Evolutionary conservation across 2,797 vertebrate species (phyloP).

Genomic region (Xiphorhynchus erythropygius): DNA sequence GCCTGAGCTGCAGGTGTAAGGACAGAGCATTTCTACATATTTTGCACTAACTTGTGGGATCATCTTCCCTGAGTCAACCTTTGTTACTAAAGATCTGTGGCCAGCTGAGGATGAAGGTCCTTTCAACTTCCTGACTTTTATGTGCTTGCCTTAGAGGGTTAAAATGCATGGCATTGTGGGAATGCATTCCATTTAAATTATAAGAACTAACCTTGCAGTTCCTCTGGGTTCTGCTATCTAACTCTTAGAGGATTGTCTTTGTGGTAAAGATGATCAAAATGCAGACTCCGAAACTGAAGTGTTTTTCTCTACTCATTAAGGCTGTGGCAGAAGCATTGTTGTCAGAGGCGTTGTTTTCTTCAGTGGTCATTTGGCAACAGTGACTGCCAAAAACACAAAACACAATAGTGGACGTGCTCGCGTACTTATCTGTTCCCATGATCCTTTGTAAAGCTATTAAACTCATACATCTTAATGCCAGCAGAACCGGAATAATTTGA

Average conservation of each 20-base stretch:
- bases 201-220: not conserved
- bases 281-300: not conserved
- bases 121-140: not conserved
- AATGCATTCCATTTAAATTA: not conserved
- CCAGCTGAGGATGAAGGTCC: not conserved
- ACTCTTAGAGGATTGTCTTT: not conserved
- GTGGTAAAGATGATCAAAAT: not conserved
- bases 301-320: not conserved
- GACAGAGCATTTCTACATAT: not conserved
- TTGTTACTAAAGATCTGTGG: not conserved
- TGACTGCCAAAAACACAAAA: not conserved
- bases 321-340: not conserved
- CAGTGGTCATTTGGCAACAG: slow-evolving; percentile 24
- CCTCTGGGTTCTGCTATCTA: not conserved
- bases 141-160: not conserved
- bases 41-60: not conserved
- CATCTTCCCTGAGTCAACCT: not conserved
- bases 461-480: not conserved
- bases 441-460: slow-evolving; percentile 12
- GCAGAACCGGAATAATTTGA: not conserved
- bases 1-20: not conserved
- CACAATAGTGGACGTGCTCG: slow-evolving; percentile 22
- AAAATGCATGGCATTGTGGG: not conserved
- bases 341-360: not conserved
- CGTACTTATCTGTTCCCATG: slow-evolving; percentile 3